Conservation (phyloP, 2,888 invertebrate species). For the Lasius platythorax region DNA sequence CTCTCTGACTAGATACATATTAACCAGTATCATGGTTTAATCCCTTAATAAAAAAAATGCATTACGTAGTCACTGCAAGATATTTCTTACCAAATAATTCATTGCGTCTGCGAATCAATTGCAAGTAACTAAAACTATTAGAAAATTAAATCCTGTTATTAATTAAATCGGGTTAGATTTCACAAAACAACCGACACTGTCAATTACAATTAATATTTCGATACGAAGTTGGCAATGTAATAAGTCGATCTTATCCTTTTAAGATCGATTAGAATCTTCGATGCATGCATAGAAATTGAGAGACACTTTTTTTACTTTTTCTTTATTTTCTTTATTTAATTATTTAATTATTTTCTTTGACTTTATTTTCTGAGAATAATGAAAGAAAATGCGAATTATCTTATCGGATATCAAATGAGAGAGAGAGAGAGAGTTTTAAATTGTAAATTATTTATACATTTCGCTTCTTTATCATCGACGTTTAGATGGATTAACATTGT, state of each 20-base stretch:
- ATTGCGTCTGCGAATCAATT: background rate
- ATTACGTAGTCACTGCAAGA: background rate
- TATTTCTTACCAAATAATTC: conserved; percentile 24
- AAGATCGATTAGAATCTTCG: background rate
- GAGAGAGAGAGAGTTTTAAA: background rate
- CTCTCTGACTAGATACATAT: background rate
- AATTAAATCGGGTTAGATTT: background rate
- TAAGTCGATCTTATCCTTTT: background rate
- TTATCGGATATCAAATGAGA: background rate
- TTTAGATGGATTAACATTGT: background rate
- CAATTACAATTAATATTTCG: background rate
- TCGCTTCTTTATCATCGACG: background rate
- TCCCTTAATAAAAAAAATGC: background rate
- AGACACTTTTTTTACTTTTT: background rate
- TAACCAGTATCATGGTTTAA: background rate
- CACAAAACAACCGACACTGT: conserved; percentile 1
- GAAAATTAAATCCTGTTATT: conserved; percentile 8
- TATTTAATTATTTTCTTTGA: no score
- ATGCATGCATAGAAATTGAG: background rate
- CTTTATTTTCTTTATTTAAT: no score
- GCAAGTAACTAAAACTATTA: conserved; percentile 4
- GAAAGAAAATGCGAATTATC: background rate
- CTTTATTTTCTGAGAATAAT: background rate
- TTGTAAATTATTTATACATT: background rate
- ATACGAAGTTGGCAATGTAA: conserved; percentile 21